Conservation (phyloP, 1,140 invertebrate genomes). For the Cotesia glomerata region DNA sequence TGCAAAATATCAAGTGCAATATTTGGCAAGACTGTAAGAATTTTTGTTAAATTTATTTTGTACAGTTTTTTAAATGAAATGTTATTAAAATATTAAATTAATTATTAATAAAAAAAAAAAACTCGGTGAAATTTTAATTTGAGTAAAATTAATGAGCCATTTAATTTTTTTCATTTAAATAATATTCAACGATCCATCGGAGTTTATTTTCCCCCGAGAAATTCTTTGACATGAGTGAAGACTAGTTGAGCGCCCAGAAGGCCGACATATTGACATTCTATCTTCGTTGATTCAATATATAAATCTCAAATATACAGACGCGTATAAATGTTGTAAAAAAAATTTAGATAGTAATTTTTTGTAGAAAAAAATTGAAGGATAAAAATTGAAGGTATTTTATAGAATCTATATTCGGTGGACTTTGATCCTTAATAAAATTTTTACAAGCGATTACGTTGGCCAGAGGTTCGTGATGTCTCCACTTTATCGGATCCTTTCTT, state of each 20-base stretch:
- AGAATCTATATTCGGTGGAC: slow-evolving; percentile 40
- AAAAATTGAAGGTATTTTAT: slow-evolving; percentile 16
- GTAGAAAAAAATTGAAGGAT: neutral
- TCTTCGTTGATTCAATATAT: slow-evolving; percentile 57
- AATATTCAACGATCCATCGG: neutral
- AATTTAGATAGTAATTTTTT: neutral
- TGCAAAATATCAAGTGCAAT: too few species aligned
- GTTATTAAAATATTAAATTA: too few species aligned
- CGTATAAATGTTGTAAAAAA: slow-evolving; percentile 45
- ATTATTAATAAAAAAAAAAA: too few species aligned
- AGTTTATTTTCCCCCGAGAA: neutral
- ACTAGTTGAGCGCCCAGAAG: slow-evolving; percentile 26
- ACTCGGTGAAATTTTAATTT: too few species aligned
- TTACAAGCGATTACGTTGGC: slow-evolving; percentile 57
- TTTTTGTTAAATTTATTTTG: too few species aligned
- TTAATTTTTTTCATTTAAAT: neutral
- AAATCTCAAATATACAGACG: slow-evolving; percentile 17
- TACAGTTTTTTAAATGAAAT: too few species aligned
- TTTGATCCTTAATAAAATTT: slow-evolving; percentile 61
- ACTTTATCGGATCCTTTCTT: neutral
- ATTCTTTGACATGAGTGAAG: neutral
- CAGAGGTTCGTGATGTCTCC: slow-evolving; percentile 43
- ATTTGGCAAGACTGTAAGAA: too few species aligned
- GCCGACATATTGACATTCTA: slow-evolving; percentile 48
- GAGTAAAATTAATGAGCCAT: neutral